A percentile compares a stretch with the other conserved stretches of the same genome.
Evolutionary conservation across 2,888 invertebrate genomes (phyloP).

Genomic region (Euspilapteryx auroguttella): DNA sequence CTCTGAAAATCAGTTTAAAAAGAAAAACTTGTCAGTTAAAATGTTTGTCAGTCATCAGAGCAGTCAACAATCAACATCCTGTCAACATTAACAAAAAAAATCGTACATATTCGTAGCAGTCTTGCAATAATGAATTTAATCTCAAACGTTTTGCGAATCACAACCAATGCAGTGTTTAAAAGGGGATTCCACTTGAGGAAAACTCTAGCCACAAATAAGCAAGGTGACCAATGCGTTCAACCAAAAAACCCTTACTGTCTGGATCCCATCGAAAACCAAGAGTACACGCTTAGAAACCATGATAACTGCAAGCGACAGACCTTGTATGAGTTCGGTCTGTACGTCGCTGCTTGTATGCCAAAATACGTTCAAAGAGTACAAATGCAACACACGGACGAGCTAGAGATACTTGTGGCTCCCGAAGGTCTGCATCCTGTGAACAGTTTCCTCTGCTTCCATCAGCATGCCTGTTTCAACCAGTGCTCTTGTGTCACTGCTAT

Average conservation of each 20-base stretch:
- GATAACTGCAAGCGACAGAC: slow-evolving; percentile 27
- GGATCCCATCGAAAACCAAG: slow-evolving; percentile 20
- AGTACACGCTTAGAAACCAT: slow-evolving; percentile 26
- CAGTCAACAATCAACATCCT: too few species aligned
- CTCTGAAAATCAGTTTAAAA: too few species aligned
- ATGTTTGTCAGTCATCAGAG: too few species aligned
- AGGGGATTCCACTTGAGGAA: too few species aligned
- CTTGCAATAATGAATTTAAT: too few species aligned
- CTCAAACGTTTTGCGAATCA: too few species aligned
- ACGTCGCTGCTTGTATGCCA: slow-evolving; percentile 39
- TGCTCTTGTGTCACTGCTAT: slow-evolving; percentile 31
- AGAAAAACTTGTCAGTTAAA: too few species aligned
- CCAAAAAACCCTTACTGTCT: slow-evolving; percentile 16
- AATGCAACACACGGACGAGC: slow-evolving; percentile 35
- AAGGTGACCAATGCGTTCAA: too few species aligned
- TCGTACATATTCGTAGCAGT: too few species aligned
- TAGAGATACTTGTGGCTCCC: slow-evolving; percentile 36
- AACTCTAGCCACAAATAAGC: too few species aligned
- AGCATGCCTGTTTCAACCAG: slow-evolving; percentile 34
- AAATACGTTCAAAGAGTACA: slow-evolving; percentile 43
- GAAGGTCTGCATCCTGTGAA: slow-evolving; percentile 31
- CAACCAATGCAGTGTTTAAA: too few species aligned
- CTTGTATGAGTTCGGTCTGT: slow-evolving; percentile 41
- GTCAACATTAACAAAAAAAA: too few species aligned
- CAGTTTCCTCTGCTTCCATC: slow-evolving; percentile 32